Base-by-base conservation (phyloP, 2,113 vertebrate species). In the Tetraodon nigroviridis region DNA sequence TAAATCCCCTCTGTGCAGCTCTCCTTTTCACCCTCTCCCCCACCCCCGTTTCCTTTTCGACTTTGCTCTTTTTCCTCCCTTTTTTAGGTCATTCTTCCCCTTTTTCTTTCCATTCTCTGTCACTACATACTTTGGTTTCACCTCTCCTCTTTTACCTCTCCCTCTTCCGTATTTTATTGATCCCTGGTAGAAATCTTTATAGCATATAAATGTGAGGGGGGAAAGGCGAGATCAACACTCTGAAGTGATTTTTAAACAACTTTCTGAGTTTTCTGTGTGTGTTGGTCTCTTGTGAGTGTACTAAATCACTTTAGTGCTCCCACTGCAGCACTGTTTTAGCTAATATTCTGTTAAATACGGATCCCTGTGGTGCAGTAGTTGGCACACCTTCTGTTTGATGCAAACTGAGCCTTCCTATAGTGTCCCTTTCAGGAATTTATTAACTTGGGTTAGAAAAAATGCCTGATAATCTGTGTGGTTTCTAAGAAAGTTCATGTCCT, bases 1-100 rank as follows among this genome's bases (percentile, higher is more conserved):
- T 55, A 71, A 83, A 58, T 64, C 15, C 8, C 54, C 19, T 47
- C 24, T 19, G 19, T 27, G 47, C 1, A 37, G 32, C 37, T 57
- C 37, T 57, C 45, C 18, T 41, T 51, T 42, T 32, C 19, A 18
- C 17, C 51, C 57, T 54, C 56, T 45, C 44, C 58, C 21, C 15
- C 37, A 29, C 58, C 21, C 22, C n/a, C 27, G 48, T 52, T 20
- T 50, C 60, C 49, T 27, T 55, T 18, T 52, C 6, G 40, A 19
- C 49, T 12, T 64, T 32, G 61, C 32, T 55, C 42, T 47, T 44
- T 16, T 58, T 37, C 14, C 14, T 7, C 22, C 14, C 8, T 29
- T 51, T 29, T n/a, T 37, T 42, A 20, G 51, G 2, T 17, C 0
- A 51, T 24, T 18, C 22, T 27, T 13, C 58, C 60, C 49, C 6